Percentiles rank a stretch among this genome's conserved stretches.
phyloP scores from a whole-genome alignment of 2,113 vertebrate genomes.

The Neoarius graeffei region DNA sequence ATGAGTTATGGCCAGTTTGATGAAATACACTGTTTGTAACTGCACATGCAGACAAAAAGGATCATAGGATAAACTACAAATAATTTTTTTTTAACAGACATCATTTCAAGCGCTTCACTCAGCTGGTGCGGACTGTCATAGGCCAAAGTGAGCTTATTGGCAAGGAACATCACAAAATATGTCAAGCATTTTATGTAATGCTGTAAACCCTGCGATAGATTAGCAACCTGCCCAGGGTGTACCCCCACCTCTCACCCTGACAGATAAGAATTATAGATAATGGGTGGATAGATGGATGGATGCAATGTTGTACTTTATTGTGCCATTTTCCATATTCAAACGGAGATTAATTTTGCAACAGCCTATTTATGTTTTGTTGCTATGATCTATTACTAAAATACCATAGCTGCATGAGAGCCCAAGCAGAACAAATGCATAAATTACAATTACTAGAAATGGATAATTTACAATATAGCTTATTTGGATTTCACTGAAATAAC shows the following conservation, averaged over 20 bases:
- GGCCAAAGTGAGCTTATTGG: neutral
- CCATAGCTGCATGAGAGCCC: neutral
- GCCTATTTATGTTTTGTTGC: neutral
- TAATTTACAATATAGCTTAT: neutral
- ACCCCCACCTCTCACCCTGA: no score
- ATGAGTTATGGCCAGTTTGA: neutral
- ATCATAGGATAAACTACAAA: neutral
- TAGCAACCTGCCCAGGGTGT: no score
- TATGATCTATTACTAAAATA: neutral
- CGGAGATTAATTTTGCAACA: neutral
- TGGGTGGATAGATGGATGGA: no score
- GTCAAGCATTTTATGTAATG: neutral
- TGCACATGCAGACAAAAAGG: neutral
- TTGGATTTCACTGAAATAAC: neutral
- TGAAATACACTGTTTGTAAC: neutral
- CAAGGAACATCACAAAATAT: neutral
- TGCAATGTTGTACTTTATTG: neutral
- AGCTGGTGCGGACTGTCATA: neutral
- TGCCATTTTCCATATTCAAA: neutral
- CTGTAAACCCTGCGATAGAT: no score
- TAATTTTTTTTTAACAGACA: neutral
- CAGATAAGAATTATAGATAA: no score
- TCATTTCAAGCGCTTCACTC: neutral
- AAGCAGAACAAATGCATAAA: neutral
- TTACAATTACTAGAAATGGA: neutral